These are phyloP conservation scores for Atopsyche davidsoni DNA, from an alignment of 1,140 invertebrate species.

Conservation along the genomic window DNA sequence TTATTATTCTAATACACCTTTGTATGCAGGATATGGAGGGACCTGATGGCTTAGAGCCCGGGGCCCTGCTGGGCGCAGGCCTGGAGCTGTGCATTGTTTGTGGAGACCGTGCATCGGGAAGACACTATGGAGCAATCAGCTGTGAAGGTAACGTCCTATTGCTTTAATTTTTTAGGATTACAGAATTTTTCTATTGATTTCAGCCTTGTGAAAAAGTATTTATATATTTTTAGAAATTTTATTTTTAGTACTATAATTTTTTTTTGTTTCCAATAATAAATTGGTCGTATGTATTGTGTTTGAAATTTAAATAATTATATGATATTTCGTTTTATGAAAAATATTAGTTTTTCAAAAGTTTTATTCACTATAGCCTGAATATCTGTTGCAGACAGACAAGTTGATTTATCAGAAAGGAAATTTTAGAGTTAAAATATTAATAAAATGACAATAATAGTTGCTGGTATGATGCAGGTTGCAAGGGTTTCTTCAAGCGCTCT, in stretches of 20 bases:
- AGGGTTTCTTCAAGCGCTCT: constrained; percentile 87
- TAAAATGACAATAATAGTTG: not conserved
- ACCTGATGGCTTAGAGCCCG: not conserved
- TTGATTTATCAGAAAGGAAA: not conserved
- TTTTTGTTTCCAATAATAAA: not conserved
- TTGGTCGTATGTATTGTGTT: not conserved
- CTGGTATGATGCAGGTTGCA: constrained; percentile 67
- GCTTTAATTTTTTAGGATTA: constrained; percentile 1
- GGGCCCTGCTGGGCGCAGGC: constrained; percentile 9
- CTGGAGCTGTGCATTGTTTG: constrained; percentile 69
- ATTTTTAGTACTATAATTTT: not conserved
- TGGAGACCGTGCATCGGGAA: constrained; percentile 87
- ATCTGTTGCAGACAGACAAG: not conserved
- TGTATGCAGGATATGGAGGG: constrained; percentile 3
- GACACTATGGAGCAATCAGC: constrained; percentile 91
- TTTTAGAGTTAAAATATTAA: constrained; percentile 1
- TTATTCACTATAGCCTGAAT: not conserved
- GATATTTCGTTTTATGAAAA: not conserved
- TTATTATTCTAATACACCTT: no score
- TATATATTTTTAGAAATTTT: not conserved
- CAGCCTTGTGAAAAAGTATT: no score
- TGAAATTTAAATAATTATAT: not conserved
- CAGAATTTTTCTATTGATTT: no score
- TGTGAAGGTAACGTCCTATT: constrained; percentile 60
- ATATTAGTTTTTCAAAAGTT: not conserved